Conservation (phyloP, 2,113 vertebrate species). For the Ceratotherium simum region DNA sequence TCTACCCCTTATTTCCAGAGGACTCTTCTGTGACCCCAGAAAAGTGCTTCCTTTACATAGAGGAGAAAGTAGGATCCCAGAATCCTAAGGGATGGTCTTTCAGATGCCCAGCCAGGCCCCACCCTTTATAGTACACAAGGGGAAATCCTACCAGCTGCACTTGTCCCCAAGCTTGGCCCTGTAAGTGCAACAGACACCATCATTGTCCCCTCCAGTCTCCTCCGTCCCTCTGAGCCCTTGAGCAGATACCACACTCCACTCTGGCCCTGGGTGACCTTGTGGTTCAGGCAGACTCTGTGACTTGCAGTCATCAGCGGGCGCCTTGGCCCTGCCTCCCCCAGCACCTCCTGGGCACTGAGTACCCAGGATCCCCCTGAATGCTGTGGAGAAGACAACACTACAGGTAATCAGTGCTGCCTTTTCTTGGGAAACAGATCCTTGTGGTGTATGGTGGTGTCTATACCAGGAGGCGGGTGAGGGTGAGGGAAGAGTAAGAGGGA, state of each 20-base stretch:
- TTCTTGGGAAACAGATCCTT: background rate
- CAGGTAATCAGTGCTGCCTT: background rate
- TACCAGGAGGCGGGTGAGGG: no score
- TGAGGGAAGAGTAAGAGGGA: background rate
- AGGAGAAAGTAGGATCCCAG: background rate
- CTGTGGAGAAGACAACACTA: background rate
- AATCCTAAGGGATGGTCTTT: background rate
- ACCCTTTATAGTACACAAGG: background rate
- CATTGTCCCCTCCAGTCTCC: background rate
- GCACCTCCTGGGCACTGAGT: background rate
- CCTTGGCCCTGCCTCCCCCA: background rate
- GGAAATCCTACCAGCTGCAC: background rate
- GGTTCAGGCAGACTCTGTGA: background rate
- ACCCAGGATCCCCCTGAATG: background rate
- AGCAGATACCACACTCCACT: background rate
- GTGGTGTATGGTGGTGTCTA: accelerated
- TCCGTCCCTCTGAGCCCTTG: background rate
- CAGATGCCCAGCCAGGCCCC: background rate
- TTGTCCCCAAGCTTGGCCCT: background rate
- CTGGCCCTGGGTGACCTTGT: background rate
- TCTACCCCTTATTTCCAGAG: background rate
- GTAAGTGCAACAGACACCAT: background rate
- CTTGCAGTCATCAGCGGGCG: accelerated
- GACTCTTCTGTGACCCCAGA: background rate
- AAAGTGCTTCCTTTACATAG: background rate